Base-by-base conservation (phyloP, 2,888 invertebrate genomes). In the Cephus sareptanus region DNA sequence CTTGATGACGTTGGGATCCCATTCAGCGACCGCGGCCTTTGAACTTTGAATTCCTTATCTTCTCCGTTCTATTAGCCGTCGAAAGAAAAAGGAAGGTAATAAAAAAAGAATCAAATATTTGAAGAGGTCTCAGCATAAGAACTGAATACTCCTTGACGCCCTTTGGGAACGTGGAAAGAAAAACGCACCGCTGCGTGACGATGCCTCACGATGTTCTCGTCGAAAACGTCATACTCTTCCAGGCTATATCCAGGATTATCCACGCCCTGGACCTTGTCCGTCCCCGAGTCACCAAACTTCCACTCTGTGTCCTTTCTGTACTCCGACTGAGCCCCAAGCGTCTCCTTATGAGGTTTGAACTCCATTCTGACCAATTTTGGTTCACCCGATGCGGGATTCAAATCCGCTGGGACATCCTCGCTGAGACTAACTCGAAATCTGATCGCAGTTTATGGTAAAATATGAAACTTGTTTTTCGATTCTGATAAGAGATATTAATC, bases 201-300 rank as follows among this genome's bases (percentile, higher is more conserved):
- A 56, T 56, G 23, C 11, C 68, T 30, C 33, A 40, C 30, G 34
- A 40, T 4, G 23, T 31, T 77, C 30, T 69, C 68, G 37, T 75
- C 71, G 33, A 75, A 77, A 35, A 37, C 15, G 34, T 77, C 77
- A 4, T 75, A 40, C 15, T 75, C 71, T 75, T 77, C 77, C 31
- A 30, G 2, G 4, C 56, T n/a, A 34, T 40, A 77, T 1, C 34
- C 77, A 23, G 15, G 37, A 37, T 77, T 77, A 35, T 77, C 40
- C n/a, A 23, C 13, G 15, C 77, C 77, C 6, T 56, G 40, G 30
- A 74, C 77, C 11, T 34, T 69, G 4, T 74, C 13, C 56, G 33
- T 56, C 6, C 15, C 23, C 9, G 56, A 56, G 23, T 56, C 56
- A 56, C 56, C 23, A 23, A 23, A 56, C 23, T 23, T 56, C 56